Percentiles rank a stretch among this genome's conserved stretches.
Evolutionary conservation across 2,888 invertebrate species (phyloP).

Genomic region (Embidobia sp.): DNA sequence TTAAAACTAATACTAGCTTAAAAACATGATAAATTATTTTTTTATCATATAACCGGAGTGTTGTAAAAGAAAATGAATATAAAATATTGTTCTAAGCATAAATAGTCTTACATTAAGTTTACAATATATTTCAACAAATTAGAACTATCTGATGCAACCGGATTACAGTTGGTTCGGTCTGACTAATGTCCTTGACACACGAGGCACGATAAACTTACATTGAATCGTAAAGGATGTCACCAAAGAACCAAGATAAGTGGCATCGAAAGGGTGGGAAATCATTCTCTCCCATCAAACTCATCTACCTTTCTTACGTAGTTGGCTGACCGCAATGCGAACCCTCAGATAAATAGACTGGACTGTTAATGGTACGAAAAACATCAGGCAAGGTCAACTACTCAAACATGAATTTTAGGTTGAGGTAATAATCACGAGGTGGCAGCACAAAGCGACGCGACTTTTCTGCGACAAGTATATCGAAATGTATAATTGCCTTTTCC

Average conservation of each 20-base stretch:
- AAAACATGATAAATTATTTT: too few relatives aligned
- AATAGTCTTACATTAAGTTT: neutral
- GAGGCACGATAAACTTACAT: constrained; percentile 22
- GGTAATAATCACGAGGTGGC: constrained; percentile 64
- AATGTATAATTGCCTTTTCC: too few relatives aligned
- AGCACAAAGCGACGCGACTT: constrained; percentile 63
- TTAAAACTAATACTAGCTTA: too few relatives aligned
- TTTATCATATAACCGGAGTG: too few relatives aligned
- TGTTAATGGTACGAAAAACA: constrained; percentile 37
- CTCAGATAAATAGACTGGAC: constrained; percentile 41
- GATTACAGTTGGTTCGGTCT: constrained; percentile 21
- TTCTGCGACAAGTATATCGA: neutral
- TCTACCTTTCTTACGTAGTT: constrained; percentile 66
- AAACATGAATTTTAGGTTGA: constrained; percentile 42
- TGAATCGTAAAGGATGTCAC: constrained; percentile 56
- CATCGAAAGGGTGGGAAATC: constrained; percentile 54
- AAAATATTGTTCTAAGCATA: too few relatives aligned
- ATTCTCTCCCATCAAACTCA: constrained; percentile 64
- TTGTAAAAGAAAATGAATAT: too few relatives aligned
- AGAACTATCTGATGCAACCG: neutral
- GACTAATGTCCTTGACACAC: constrained; percentile 13
- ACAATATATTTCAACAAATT: neutral
- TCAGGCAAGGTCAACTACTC: constrained; percentile 46
- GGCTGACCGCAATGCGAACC: constrained; percentile 67
- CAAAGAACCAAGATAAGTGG: constrained; percentile 66